phyloP scores from a whole-genome alignment of 2,797 vertebrate species.

The Leuciscus waleckii region DNA sequence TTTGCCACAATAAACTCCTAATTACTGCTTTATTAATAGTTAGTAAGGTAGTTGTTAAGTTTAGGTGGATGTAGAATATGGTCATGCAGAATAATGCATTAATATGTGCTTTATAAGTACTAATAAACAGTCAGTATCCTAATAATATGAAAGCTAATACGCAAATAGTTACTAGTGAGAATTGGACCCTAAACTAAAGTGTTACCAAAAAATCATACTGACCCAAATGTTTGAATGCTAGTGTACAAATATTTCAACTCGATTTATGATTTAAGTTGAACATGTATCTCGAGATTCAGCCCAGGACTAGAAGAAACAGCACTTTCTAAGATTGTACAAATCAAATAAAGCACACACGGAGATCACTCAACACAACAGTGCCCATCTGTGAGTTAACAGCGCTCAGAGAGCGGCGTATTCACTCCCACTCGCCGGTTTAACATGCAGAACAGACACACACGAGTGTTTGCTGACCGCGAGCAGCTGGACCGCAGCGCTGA shows the following conservation, averaged over 20 bases:
- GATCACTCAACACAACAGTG: background rate
- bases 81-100: too few species aligned
- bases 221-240: background rate
- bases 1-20: too few species aligned
- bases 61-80: too few species aligned
- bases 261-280: background rate
- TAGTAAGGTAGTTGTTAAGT: too few species aligned
- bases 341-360: background rate
- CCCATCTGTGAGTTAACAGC: background rate
- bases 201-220: background rate
- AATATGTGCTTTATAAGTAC: too few species aligned
- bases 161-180: too few species aligned
- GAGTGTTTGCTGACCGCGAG: background rate
- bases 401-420: background rate
- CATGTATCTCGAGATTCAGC: background rate
- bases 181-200: too few species aligned
- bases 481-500: background rate
- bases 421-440: background rate
- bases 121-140: too few species aligned
- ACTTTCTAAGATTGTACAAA: background rate
- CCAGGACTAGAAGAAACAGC: background rate
- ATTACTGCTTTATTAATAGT: too few species aligned
- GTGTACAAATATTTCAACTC: background rate
- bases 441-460: background rate
- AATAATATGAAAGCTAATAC: too few species aligned